Percentiles rank a stretch among this genome's conserved stretches.
phyloP scores from a whole-genome alignment of 1,140 invertebrate species.

The Propsilocerus akamusi region DNA sequence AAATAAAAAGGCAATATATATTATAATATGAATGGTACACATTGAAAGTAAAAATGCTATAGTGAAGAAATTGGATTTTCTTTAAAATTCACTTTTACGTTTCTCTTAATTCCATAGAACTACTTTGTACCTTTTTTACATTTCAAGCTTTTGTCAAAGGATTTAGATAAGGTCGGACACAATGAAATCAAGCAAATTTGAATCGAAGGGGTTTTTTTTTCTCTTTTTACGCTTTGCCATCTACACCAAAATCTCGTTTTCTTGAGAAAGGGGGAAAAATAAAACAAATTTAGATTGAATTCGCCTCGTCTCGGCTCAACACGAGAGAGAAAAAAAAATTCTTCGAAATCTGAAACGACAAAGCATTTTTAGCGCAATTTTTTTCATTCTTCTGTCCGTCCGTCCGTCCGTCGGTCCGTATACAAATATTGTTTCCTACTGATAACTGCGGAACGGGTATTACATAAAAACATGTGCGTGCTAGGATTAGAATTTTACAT shows the following conservation, averaged over 20 bases:
- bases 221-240: no score
- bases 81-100: not conserved
- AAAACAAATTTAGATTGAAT: not conserved
- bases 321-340: not conserved
- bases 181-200: conserved; percentile 4
- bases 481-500: no score
- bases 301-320: not conserved
- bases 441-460: no score
- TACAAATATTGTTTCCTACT: no score
- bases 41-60: no score
- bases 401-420: no score
- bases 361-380: not conserved
- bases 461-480: no score
- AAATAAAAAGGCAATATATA: no score
- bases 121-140: not conserved
- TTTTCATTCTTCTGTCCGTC: not conserved
- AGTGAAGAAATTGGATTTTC: conserved; percentile 2
- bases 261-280: not conserved
- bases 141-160: not conserved
- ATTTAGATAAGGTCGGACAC: not conserved
- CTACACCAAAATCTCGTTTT: not conserved
- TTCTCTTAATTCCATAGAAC: not conserved
- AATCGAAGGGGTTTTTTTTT: no score
- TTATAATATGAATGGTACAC: no score
- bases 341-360: not conserved